phyloP scores from a whole-genome alignment of 2,113 vertebrate genomes.

The Oncorhynchus masou region DNA sequence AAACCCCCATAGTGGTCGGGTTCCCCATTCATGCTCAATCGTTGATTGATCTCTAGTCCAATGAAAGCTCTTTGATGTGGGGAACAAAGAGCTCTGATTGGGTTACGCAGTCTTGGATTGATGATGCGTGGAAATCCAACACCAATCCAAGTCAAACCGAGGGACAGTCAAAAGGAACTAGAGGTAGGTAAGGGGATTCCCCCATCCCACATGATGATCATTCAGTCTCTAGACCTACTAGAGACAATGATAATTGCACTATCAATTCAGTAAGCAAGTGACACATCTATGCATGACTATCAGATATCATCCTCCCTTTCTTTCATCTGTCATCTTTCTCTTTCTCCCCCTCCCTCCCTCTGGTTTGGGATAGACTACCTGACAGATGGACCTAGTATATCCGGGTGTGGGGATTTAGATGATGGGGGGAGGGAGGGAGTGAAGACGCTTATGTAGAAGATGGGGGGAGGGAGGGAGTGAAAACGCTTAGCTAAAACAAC shows the following conservation, averaged over 20 bases:
- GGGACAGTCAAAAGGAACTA: neutral
- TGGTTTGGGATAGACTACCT: conserved; percentile 28
- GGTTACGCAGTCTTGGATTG: conserved; percentile 57
- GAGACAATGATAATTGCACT: neutral
- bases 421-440: conserved; percentile 10
- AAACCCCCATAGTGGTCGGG: conserved; percentile 22
- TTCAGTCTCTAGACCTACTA: no score
- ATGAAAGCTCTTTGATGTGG: conserved; percentile 50
- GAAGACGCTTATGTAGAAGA: conserved; percentile 41
- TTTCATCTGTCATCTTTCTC: conserved; percentile 43
- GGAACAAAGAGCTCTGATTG: conserved; percentile 58
- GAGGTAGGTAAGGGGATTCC: neutral
- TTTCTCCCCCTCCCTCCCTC: conserved; percentile 15
- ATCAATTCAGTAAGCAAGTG: conserved; percentile 18
- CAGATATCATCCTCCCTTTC: conserved; percentile 38
- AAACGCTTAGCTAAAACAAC: conserved; percentile 43
- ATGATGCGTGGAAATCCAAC: conserved; percentile 56
- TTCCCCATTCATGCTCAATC: conserved; percentile 35
- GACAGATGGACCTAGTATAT: conserved; percentile 63
- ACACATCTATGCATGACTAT: conserved; percentile 23
- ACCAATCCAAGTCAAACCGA: conserved; percentile 7
- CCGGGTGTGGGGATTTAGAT: conserved; percentile 16
- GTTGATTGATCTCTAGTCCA: conserved; percentile 52
- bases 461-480: conserved; percentile 14
- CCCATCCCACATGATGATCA: neutral